A percentile compares a stretch with the other conserved stretches of the same genome.
phyloP scores from a whole-genome alignment of 2,113 vertebrate genomes.

The Sterrhoptilus dennistouni region DNA sequence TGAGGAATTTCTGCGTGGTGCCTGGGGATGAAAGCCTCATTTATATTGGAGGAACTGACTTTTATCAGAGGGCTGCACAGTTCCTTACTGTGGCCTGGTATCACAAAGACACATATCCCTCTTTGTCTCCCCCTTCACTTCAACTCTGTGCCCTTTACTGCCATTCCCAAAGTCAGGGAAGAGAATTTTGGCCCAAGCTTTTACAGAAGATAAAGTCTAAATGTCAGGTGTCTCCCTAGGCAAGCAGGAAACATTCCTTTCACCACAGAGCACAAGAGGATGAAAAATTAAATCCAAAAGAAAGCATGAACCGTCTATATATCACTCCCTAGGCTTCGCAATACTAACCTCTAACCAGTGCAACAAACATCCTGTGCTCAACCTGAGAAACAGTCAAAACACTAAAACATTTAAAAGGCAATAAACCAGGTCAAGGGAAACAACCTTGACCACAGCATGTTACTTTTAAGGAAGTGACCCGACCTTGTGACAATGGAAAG shows the following conservation, averaged over 20 bases:
- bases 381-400: conserved; percentile 28
- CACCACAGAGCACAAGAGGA: conserved; percentile 46
- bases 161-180: conserved; percentile 41
- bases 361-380: conserved; percentile 45
- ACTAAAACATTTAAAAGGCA: conserved; percentile 43
- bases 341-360: conserved; percentile 23
- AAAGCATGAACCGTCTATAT: conserved; percentile 57
- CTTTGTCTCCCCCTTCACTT: neutral
- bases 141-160: conserved; percentile 18
- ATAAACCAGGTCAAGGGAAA: conserved; percentile 23
- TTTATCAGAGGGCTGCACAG: neutral
- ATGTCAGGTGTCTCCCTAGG: conserved; percentile 65
- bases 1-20: neutral
- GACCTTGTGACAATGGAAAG: neutral
- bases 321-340: conserved; percentile 46
- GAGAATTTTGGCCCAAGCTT: conserved; percentile 49
- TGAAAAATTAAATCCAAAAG: conserved; percentile 69
- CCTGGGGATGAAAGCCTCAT: neutral
- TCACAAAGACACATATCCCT: neutral
- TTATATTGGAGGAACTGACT: neutral
- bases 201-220: conserved; percentile 63
- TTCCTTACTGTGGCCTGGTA: neutral
- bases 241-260: conserved; percentile 51
- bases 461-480: neutral
- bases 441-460: conserved; percentile 26